Conservation (phyloP, 2,113 vertebrate species). For the Gnathonemus echidnorhynchus region DNA sequence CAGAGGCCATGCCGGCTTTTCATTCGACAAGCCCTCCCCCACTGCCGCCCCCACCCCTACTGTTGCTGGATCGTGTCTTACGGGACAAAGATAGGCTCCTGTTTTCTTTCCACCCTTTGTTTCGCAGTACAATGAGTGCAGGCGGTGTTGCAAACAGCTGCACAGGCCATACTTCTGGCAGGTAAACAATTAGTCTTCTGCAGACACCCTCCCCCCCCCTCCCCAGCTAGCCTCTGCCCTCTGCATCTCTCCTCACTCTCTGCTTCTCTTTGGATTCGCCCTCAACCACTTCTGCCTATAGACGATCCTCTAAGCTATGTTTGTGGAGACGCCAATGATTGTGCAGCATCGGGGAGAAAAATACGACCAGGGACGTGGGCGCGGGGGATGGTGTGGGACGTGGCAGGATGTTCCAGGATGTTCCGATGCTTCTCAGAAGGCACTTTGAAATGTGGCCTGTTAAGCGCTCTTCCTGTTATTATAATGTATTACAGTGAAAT, state of each 20-base stretch:
- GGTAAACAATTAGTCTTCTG: conserved; percentile 42
- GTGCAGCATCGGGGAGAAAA: conserved; percentile 12
- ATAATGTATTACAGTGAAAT: conserved; percentile 8
- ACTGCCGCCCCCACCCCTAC: not conserved
- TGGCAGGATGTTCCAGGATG: not conserved
- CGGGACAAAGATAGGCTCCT: not conserved
- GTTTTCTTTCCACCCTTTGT: conserved; percentile 33
- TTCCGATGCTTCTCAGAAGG: not conserved
- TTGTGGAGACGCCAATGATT: not conserved
- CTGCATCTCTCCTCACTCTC: no score
- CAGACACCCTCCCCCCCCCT: conserved; percentile 16
- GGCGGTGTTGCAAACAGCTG: conserved; percentile 15
- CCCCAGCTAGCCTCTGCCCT: not conserved
- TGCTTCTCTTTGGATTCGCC: not conserved
- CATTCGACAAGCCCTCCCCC: conserved; percentile 10
- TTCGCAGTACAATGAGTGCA: conserved; percentile 28
- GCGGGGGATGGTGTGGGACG: not conserved
- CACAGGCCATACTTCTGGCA: conserved; percentile 20
- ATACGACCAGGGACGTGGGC: not conserved
- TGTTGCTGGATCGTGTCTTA: conserved; percentile 4
- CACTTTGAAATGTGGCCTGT: conserved; percentile 11
- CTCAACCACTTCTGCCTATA: not conserved
- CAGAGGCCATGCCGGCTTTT: conserved; percentile 31
- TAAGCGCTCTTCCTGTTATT: conserved; percentile 13
- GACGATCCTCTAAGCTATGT: not conserved